Evolutionary conservation across 2,113 vertebrate species (phyloP).

Genomic region (Xenus cinereus): DNA sequence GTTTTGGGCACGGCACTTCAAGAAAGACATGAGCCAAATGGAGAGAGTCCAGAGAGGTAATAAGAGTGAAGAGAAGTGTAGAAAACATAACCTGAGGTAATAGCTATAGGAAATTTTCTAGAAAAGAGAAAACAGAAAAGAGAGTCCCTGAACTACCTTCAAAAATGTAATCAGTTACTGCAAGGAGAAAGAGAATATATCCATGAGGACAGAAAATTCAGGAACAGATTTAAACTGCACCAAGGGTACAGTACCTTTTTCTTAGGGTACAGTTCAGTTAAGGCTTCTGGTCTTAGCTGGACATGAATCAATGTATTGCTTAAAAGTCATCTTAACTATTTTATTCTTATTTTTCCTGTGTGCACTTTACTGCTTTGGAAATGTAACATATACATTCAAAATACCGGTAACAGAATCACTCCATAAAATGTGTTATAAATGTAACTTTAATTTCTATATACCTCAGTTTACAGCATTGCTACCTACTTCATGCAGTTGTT

Average conservation of each 20-base stretch:
- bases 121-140: neutral
- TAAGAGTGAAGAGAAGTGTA: neutral
- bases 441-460: neutral
- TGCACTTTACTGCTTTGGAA: neutral
- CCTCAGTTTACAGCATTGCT: neutral
- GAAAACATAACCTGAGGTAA: neutral
- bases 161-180: neutral
- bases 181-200: neutral
- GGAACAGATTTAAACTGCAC: neutral
- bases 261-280: neutral
- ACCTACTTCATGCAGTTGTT: neutral
- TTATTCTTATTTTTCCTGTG: neutral
- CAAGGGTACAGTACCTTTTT: neutral
- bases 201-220: neutral
- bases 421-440: neutral
- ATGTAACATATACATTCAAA: neutral
- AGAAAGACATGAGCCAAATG: neutral
- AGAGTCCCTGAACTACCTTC: neutral
- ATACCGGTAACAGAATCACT: neutral
- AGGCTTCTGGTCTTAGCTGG: neutral
- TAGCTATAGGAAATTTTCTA: neutral
- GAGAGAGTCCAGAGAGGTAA: neutral
- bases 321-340: neutral
- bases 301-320: neutral
- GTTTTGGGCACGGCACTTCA: conserved; percentile 8